These are phyloP conservation scores for Nipponia nippon DNA, from an alignment of 2,113 vertebrate species.

Conservation along the genomic window DNA sequence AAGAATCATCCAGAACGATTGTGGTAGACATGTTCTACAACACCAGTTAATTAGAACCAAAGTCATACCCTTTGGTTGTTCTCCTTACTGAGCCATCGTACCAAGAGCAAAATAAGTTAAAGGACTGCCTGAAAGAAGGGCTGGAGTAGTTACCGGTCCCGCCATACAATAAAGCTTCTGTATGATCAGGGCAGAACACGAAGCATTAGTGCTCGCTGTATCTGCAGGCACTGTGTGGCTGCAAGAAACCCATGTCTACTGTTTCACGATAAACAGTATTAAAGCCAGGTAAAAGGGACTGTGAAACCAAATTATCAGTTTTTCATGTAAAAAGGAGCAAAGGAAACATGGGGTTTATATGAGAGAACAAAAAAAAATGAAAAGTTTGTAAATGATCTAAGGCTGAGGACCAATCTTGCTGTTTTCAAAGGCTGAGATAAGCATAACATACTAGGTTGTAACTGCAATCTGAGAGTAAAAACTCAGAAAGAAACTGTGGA, in stretches of 20 bases:
- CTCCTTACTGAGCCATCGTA: neutral
- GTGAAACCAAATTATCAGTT: neutral
- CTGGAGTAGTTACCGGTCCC: neutral
- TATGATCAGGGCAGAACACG: neutral
- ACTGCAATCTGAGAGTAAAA: neutral
- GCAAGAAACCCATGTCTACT: neutral
- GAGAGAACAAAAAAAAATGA: neutral
- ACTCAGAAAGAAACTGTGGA: neutral
- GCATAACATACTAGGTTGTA: neutral
- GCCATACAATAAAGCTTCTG: neutral
- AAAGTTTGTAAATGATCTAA: neutral
- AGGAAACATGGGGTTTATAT: fast-evolving
- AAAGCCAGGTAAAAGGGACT: neutral
- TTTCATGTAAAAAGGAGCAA: neutral
- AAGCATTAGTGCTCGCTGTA: neutral
- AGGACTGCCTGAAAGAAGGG: neutral
- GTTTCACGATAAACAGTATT: neutral
- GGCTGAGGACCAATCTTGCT: neutral
- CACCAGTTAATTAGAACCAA: neutral
- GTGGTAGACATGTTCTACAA: fast-evolving
- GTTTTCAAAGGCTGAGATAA: neutral
- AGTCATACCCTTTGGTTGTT: neutral
- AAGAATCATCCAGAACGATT: neutral
- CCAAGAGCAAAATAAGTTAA: neutral
- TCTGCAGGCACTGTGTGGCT: neutral